Evolutionary conservation across 2,888 invertebrate genomes (phyloP).

Genomic region (Pogonocherus hispidulus): DNA sequence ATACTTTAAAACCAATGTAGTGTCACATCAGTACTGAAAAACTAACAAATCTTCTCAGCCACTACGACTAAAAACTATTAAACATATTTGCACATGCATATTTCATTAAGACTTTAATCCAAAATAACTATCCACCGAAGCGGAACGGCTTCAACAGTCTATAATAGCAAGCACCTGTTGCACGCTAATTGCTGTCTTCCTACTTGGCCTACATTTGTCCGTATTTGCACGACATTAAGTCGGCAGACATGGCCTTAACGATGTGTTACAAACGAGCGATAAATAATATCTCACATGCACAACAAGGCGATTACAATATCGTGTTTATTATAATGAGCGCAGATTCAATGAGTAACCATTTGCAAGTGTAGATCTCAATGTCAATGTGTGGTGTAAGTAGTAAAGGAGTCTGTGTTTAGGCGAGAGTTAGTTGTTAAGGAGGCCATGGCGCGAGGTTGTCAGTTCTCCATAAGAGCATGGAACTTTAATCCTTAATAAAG

Average conservation of each 20-base stretch:
- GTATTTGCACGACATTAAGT: background rate
- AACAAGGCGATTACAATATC: background rate
- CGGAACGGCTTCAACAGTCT: background rate
- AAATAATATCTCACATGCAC: background rate
- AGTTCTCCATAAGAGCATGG: background rate
- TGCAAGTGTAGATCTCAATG: conserved; percentile 44
- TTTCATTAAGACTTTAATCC: background rate
- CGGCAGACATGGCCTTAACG: background rate
- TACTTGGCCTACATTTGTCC: background rate
- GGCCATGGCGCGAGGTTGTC: conserved; percentile 32
- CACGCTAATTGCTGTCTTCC: background rate
- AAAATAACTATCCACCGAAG: background rate
- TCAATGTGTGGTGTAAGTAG: conserved; percentile 46
- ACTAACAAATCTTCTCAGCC: too few relatives aligned
- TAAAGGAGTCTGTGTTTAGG: conserved; percentile 38
- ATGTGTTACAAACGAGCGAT: background rate
- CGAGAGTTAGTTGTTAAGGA: conserved; percentile 32
- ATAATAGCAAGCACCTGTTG: background rate
- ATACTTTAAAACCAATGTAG: too few relatives aligned
- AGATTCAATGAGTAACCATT: conserved; percentile 34
- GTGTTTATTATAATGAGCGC: conserved; percentile 3
- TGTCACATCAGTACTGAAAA: too few relatives aligned
- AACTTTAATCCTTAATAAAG: too few relatives aligned
- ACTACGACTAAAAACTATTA: too few relatives aligned
- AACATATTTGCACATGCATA: too few relatives aligned